Percentiles rank a stretch among this genome's conserved stretches.
phyloP scores from a whole-genome alignment of 2,113 vertebrate genomes.

The Cynocephalus volans region DNA sequence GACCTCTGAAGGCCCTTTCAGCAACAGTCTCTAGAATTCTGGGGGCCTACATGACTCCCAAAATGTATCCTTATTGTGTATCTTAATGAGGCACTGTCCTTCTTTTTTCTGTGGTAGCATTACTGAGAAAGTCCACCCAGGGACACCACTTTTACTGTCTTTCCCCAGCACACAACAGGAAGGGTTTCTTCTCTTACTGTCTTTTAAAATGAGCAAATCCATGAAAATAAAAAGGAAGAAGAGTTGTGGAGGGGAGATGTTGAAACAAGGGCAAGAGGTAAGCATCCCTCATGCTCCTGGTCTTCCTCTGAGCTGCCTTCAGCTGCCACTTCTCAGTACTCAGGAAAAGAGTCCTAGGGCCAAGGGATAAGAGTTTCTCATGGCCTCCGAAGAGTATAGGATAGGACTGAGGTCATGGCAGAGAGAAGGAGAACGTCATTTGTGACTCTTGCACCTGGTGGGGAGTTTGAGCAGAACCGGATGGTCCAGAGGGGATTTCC shows the following conservation, averaged over 20 bases:
- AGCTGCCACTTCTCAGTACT: background rate
- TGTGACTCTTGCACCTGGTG: background rate
- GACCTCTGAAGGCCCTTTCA: background rate
- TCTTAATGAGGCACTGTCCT: background rate
- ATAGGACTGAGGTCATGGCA: background rate
- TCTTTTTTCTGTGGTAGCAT: background rate
- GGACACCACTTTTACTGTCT: background rate
- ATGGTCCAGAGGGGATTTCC: background rate
- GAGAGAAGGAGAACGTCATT: background rate
- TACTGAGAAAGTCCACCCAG: background rate
- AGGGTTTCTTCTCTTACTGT: background rate
- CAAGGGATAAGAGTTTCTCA: background rate
- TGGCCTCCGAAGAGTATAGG: background rate
- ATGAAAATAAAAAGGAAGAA: background rate
- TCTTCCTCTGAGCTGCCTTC: background rate
- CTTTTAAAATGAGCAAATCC: constrained; percentile 17
- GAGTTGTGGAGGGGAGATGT: background rate
- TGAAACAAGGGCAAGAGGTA: background rate
- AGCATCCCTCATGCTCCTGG: background rate
- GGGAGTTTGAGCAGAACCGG: background rate
- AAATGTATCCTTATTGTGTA: background rate
- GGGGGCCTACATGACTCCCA: background rate
- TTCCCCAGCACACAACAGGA: background rate
- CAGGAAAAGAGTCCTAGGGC: background rate
- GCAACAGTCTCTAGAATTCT: background rate